Evolutionary conservation across 2,888 invertebrate species (phyloP), one percentile per base, ranked within the genome.

Genomic region (Pachycephus smyrnensis): DNA sequence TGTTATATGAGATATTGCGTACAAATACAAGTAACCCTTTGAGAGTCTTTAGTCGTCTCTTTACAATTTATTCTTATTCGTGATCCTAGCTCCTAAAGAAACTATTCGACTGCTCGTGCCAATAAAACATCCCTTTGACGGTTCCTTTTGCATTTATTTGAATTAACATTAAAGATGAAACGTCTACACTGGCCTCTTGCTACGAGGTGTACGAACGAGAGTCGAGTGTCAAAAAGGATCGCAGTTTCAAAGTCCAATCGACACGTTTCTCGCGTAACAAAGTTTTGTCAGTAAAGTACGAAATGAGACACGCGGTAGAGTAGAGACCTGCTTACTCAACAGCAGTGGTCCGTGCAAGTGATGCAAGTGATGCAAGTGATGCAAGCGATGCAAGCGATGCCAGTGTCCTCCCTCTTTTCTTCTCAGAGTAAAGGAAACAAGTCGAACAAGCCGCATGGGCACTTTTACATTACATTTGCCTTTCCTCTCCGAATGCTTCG

Each of bases 1-100:
- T 89, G 84, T 87, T 89, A 88, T 82, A 84, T 55, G 55, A 84
- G 84, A 82, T 88, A 89, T 85, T 89, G 84, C 88, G 87, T 87
- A 88, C 83, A 88, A 89, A 89, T 89, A 89, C 80, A 89, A 87
- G 74, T 88, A 88, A 87, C 81, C 84, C 79, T 76, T 76, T 23
- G 68, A 76, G 55, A 55, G 55, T 55, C 33, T 55, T 40, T 23
- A 23, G 23, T 1, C 6, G 23, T 55, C 55, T 55, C 55, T 55
- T 23, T 23, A 55, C 23, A 23, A 1, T 23, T 55, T 23, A 55
- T 23, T 23, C 0, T 1, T 15, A 40, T 55, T 55, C 55, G 23
- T 9, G 23, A 23, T 55, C 55, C 55, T 55, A 23, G 9, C 23
- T 55, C 55, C 55, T 55, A 15, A 40, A 40, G 40, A 40, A 40